Evolutionary conservation across 2,888 invertebrate genomes (phyloP), one percentile per base, ranked within the genome.

Genomic region (Syrphus vitripennis): DNA sequence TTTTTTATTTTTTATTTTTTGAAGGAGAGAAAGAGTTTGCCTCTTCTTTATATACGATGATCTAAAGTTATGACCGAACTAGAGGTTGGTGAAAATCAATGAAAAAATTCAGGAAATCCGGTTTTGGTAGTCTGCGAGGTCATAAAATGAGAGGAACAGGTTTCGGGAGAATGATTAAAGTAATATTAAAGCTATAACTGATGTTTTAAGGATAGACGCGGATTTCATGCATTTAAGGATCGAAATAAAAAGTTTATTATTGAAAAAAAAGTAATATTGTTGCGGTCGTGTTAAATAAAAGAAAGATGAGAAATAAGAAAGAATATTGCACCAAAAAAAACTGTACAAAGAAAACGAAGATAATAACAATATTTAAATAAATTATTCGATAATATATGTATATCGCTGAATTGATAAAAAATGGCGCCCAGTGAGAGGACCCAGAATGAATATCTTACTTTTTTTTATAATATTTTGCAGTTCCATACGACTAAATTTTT

Each of bases 1-100:
- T 74, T 14, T 42, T 26, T 63, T 29, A 0, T 16, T 59, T 19
- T 19, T 12, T 31, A 12, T 21, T 21, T 40, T 4, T 5, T 10
- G 7, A 14, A 14, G 12, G 40, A 40, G 45, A 63, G 19, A 16
- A 12, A 34, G n/a, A 67, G 7, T 40, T 69, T 29, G 29, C 7
- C 9, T 7, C 40, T 45, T 34, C n/a, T 3, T 31, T 19, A 19
- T 53, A n/a, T 40, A 53, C 53, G 80, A 76, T 57, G 70, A 70
- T 70, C 37, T 21, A n/a, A 63, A 37, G 45, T 70, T 50, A 34
- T 53, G 61, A 40, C 26, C 2, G 21, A 37, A 14, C 57, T 21
- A 9, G 26, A 42, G 42, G 21, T 59, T 59, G 59, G 42, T 14
- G 9, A 45, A 26, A 65, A 45, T 65, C 61, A 40, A 45, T 45